These are phyloP conservation scores for Pyxicephalus adspersus DNA, from an alignment of 2,113 vertebrate genomes.

Conservation along the genomic window DNA sequence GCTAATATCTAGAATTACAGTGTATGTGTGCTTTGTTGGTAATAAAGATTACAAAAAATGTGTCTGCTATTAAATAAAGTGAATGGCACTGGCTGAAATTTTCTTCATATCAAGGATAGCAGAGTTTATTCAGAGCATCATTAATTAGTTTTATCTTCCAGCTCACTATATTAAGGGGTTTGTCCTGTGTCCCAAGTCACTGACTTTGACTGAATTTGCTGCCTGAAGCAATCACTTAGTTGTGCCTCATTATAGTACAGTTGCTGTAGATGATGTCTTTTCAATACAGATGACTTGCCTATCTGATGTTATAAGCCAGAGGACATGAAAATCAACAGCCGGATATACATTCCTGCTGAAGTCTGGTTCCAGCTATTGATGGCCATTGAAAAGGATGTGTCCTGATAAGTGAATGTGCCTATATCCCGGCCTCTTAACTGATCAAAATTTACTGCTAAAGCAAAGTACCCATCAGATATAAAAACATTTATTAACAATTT, in stretches of 20 bases:
- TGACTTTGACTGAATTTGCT: conserved; percentile 31
- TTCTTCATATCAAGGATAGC: not conserved
- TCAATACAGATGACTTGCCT: conserved; percentile 26
- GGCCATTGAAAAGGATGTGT: not conserved
- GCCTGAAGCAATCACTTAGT: conserved; percentile 42
- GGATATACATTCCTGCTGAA: conserved; percentile 12
- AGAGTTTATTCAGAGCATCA: conserved; percentile 6
- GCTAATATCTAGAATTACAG: too few species aligned
- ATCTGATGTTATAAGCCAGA: conserved; percentile 31
- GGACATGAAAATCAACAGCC: conserved; percentile 22
- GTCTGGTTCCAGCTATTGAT: not conserved
- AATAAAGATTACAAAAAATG: too few species aligned
- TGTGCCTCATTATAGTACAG: conserved; percentile 44
- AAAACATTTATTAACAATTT: too few species aligned
- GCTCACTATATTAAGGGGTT: conserved; percentile 15
- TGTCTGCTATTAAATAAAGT: not conserved
- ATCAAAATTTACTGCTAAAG: not conserved
- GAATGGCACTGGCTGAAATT: not conserved
- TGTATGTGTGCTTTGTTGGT: too few species aligned
- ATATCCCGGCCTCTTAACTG: not conserved
- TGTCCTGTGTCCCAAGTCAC: conserved; percentile 5
- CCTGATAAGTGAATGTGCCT: conserved; percentile 8
- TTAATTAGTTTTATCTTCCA: conserved; percentile 16
- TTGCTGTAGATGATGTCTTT: conserved; percentile 32
- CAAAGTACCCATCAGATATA: too few species aligned